Conservation (phyloP, 2,797 vertebrate species). For the Schizopygopsis pylzovi region DNA sequence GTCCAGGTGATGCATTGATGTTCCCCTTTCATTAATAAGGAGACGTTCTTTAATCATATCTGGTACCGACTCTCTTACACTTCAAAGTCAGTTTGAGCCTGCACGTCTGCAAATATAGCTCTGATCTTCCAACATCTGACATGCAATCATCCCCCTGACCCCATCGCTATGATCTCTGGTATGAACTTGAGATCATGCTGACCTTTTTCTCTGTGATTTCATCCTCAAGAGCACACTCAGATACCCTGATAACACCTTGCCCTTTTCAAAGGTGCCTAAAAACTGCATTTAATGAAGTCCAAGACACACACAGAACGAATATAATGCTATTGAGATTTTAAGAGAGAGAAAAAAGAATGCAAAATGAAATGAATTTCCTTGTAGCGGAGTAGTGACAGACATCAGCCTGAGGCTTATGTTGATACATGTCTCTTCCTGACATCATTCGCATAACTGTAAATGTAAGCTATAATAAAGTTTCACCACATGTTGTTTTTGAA, state of each 20-base stretch:
- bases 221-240: slow-evolving; percentile 7
- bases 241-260: not conserved
- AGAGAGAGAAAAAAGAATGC: not conserved
- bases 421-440: slow-evolving; percentile 49
- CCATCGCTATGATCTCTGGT: slow-evolving; percentile 20
- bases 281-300: not conserved
- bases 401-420: slow-evolving; percentile 31
- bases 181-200: slow-evolving; percentile 25
- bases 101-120: slow-evolving; percentile 31
- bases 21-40: slow-evolving; percentile 16
- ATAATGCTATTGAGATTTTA: slow-evolving; percentile 5
- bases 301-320: not conserved
- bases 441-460: slow-evolving; percentile 41
- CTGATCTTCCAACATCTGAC: slow-evolving; percentile 40
- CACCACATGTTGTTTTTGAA: slow-evolving; percentile 41
- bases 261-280: slow-evolving; percentile 11
- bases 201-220: slow-evolving; percentile 25
- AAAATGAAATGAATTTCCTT: not conserved
- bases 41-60: slow-evolving; percentile 40
- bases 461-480: slow-evolving; percentile 48
- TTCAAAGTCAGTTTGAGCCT: slow-evolving; percentile 27
- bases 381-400: slow-evolving; percentile 12
- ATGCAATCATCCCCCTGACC: slow-evolving; percentile 20
- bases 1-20: slow-evolving; percentile 22
- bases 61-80: not conserved